phyloP scores from a whole-genome alignment of 2,113 vertebrate species.

The Picathartes gymnocephalus region DNA sequence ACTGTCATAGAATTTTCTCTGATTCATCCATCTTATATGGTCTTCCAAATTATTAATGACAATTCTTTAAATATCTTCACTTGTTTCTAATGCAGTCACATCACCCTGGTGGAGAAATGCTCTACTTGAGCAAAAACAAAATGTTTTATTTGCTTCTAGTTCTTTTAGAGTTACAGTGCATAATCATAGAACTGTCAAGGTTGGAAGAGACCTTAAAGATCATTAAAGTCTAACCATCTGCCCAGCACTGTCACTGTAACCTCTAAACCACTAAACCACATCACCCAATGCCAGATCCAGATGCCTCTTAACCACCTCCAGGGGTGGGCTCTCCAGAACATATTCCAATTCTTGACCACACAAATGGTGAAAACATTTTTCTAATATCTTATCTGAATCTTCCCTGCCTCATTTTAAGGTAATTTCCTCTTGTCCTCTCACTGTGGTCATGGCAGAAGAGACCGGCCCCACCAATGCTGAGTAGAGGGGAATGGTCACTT shows the following conservation, averaged over 20 bases:
- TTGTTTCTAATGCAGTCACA: not conserved
- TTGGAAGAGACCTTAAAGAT: not conserved
- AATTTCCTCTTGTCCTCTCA: not conserved
- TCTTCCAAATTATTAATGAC: not conserved
- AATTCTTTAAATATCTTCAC: not conserved
- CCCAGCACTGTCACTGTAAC: not conserved
- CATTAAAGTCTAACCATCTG: not conserved
- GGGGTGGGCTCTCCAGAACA: too few relatives aligned
- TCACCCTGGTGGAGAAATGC: not conserved
- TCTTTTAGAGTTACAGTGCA: not conserved
- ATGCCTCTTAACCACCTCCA: not conserved
- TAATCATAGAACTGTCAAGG: not conserved
- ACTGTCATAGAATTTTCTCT: not conserved
- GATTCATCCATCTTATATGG: not conserved
- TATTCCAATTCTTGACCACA: not conserved
- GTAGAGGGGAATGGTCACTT: not conserved
- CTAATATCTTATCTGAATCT: not conserved
- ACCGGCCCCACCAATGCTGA: fast-evolving
- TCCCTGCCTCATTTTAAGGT: not conserved
- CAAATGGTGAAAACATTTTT: fast-evolving
- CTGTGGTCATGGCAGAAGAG: not conserved
- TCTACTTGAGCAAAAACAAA: not conserved
- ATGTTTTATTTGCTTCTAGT: not conserved
- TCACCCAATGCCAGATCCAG: not conserved
- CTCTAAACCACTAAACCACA: not conserved